Evolutionary conservation across 2,888 invertebrate genomes (phyloP).

Genomic region (Hypsopygia costalis): DNA sequence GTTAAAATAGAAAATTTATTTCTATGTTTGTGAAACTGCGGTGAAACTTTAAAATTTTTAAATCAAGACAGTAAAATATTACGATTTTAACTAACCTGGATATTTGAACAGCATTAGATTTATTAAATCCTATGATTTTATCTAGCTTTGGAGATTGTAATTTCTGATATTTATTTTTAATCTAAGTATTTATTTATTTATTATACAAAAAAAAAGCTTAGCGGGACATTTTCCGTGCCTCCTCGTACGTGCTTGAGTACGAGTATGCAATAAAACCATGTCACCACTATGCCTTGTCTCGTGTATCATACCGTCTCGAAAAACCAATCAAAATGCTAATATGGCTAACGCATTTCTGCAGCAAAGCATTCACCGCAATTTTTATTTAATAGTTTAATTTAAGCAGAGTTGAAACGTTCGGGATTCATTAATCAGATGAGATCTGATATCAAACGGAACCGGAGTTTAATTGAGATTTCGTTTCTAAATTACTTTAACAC

Average conservation of each 20-base stretch:
- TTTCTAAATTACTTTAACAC: slow-evolving; percentile 6
- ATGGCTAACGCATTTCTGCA: slow-evolving; percentile 1
- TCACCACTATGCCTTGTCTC: background rate
- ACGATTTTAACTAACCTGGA: too few relatives aligned
- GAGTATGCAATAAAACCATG: background rate
- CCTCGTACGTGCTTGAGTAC: too few relatives aligned
- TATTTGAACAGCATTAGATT: too few relatives aligned
- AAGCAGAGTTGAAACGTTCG: background rate
- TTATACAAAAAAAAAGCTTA: too few relatives aligned
- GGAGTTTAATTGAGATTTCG: slow-evolving; percentile 5
- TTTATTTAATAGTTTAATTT: slow-evolving; percentile 1
- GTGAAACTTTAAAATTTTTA: too few relatives aligned
- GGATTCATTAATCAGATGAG: slow-evolving; percentile 8
- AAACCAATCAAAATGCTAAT: slow-evolving; percentile 32
- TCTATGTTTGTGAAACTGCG: background rate
- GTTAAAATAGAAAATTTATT: background rate
- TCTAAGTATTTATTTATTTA: too few relatives aligned
- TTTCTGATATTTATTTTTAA: too few relatives aligned
- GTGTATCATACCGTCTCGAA: slow-evolving; percentile 8
- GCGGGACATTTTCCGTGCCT: too few relatives aligned
- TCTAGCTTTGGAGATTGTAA: too few relatives aligned
- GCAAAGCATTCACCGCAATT: background rate
- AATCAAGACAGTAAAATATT: too few relatives aligned
- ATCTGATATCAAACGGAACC: slow-evolving; percentile 3
- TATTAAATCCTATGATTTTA: too few relatives aligned